Evolutionary conservation across 2,113 vertebrate genomes (phyloP).

Genomic region (Alaudala cheleensis): DNA sequence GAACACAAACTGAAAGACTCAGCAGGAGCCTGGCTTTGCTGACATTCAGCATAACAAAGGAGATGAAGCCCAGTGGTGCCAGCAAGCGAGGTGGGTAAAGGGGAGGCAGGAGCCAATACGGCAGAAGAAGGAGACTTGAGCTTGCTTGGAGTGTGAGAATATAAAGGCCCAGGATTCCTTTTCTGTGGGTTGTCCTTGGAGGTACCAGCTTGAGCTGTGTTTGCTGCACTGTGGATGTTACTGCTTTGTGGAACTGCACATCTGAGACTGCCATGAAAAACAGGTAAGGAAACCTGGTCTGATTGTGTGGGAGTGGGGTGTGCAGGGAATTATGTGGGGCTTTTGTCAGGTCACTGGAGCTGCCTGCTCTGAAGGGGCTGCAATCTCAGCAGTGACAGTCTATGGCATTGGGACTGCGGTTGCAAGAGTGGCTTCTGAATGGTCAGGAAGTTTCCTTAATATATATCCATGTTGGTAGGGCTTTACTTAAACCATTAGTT

Average conservation of each 20-base stretch:
- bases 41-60: neutral
- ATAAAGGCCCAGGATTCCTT: neutral
- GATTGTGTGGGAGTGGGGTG: neutral
- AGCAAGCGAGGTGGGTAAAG: neutral
- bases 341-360: neutral
- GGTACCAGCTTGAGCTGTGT: neutral
- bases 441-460: neutral
- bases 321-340: neutral
- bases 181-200: neutral
- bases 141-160: neutral
- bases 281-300: neutral
- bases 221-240: neutral
- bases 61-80: rapidly evolving
- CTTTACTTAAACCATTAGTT: neutral
- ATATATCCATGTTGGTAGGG: neutral
- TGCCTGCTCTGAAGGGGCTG: neutral
- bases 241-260: neutral
- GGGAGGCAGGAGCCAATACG: rapidly evolving
- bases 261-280: neutral
- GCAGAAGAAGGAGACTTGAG: neutral
- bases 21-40: neutral
- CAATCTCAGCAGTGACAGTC: neutral
- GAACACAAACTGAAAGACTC: neutral
- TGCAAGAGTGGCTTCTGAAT: neutral
- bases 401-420: neutral